These are phyloP conservation scores for Meleagris gallopavo DNA, from an alignment of 2,113 vertebrate species.

Conservation along the genomic window DNA sequence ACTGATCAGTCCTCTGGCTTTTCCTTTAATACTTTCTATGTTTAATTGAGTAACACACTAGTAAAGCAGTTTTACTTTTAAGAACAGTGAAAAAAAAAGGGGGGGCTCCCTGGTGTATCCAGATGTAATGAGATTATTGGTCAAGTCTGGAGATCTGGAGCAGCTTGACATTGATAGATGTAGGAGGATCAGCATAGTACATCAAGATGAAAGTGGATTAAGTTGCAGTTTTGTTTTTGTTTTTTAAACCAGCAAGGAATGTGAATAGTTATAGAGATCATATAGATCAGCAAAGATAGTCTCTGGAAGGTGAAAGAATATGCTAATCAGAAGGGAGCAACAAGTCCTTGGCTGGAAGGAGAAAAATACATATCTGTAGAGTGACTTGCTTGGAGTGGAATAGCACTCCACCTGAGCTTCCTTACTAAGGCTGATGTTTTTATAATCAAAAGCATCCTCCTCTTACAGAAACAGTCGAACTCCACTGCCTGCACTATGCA, in stretches of 20 bases:
- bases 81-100: not conserved
- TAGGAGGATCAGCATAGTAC: not conserved
- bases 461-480: not conserved
- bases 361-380: not conserved
- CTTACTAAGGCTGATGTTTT: not conserved
- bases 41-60: not conserved
- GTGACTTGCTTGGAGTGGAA: not conserved
- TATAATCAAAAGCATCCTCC: not conserved
- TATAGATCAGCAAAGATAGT: not conserved
- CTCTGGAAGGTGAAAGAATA: not conserved
- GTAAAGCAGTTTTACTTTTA: not conserved
- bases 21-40: not conserved
- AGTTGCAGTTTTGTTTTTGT: not conserved
- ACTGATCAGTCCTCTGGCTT: not conserved
- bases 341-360: not conserved
- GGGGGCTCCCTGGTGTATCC: not conserved
- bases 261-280: not conserved
- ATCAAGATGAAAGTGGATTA: not conserved
- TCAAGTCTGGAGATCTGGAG: not conserved
- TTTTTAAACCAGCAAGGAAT: not conserved
- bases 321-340: not conserved
- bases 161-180: not conserved
- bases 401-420: not conserved
- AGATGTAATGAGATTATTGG: not conserved
- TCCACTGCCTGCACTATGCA: not conserved